Evolutionary conservation across 1,140 invertebrate species (phyloP), one percentile per base, ranked within the genome.

Genomic region (Drosophila oshimai): DNA sequence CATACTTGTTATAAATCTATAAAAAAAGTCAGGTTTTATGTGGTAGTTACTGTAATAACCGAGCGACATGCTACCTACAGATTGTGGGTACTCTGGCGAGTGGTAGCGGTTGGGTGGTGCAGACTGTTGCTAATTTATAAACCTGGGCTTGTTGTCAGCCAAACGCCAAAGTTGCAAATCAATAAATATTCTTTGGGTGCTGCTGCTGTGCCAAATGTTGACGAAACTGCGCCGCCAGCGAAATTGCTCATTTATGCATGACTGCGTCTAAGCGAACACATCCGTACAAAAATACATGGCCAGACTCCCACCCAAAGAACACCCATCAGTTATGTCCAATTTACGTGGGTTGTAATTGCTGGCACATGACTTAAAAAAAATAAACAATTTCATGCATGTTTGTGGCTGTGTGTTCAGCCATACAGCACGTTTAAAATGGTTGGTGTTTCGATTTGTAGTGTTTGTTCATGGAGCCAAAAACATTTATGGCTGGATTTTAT

Each of bases 161-260:
- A 70, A 71, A 64, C 53, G 74, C 57, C 55, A 86, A 72, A 71
- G 71, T 84, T 60, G 61, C 80, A 84, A 86, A 84, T 84, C 80
- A 84, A 84, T 84, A 84, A 84, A 84, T 84, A 84, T 84, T 71
- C 62, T 61, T 80, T 69, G 51, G 20, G 18, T 31, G 29, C 47
- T 49, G 45, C 39, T 12, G 55, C 29, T 80, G 20, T 55, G 50
- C 54, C 67, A 87, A 86, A 86, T 86, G 81, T 86, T 86, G 80
- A 86, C 76, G 81, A 78, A 84, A 83, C 44, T 51, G 74, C 49
- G 79, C 79, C 62, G 62, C 74, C 34, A 62, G 79, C 74, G 28
- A 70, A 83, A 78, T 87, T 79, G 81, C 76, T 86, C 80, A 86
- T 86, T 87, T 86, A 86, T 86, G 80, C 80, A 80, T 87, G 80